Percentiles rank a stretch among this genome's conserved stretches.
Conservation (phyloP, 2,888 invertebrate genomes). For the Nemotelus pantherinus region DNA sequence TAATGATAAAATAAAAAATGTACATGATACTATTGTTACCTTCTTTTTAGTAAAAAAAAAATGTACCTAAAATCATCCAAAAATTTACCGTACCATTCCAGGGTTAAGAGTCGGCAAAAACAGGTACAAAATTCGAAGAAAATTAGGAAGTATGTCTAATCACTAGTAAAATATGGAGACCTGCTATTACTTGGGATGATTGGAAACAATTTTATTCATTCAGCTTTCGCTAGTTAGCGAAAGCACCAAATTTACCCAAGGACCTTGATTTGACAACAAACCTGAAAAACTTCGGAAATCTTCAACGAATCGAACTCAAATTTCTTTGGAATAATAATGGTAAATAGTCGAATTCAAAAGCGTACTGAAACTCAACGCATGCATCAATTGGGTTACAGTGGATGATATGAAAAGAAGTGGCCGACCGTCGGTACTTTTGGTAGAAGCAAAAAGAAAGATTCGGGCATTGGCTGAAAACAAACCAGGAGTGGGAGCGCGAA, state of each 20-base stretch:
- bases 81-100: no score
- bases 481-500: slow-evolving; percentile 12
- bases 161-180: no score
- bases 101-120: no score
- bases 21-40: no score
- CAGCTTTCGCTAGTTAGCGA: background rate
- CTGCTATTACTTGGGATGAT: no score
- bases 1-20: no score
- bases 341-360: slow-evolving; percentile 4
- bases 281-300: slow-evolving; percentile 8
- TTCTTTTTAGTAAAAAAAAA: no score
- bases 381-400: background rate
- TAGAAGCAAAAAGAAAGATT: slow-evolving; percentile 20
- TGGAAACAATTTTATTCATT: slow-evolving; percentile 2
- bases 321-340: slow-evolving; percentile 6
- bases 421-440: no score
- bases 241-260: background rate
- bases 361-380: background rate
- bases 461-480: slow-evolving; percentile 9
- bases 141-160: no score
- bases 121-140: no score
- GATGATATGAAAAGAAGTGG: no score
- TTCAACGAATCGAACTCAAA: slow-evolving; percentile 4
- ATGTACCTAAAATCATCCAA: no score
- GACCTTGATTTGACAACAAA: slow-evolving; percentile 9